Evolutionary conservation across 2,797 vertebrate genomes (phyloP).

Genomic region (Etheostoma nigrum): DNA sequence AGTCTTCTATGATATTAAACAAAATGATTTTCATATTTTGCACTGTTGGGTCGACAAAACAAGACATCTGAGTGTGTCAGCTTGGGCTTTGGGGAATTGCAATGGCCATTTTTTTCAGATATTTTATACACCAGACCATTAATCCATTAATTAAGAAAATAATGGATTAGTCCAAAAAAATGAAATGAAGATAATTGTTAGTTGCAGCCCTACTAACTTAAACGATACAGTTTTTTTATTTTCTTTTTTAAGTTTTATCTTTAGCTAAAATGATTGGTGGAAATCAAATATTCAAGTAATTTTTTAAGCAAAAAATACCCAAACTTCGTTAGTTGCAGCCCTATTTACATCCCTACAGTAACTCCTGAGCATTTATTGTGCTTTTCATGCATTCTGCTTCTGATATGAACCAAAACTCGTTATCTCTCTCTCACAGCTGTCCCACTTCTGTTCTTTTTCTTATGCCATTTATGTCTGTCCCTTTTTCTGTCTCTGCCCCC

Average conservation of each 20-base stretch:
- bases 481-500: background rate
- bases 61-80: background rate
- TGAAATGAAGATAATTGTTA: background rate
- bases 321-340: background rate
- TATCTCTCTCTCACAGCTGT: conserved; percentile 1
- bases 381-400: conserved; percentile 5
- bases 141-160: background rate
- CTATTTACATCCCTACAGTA: background rate
- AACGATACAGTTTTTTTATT: background rate
- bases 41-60: background rate
- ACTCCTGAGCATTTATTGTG: background rate
- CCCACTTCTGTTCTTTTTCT: background rate
- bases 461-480: background rate
- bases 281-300: background rate
- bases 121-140: background rate
- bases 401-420: background rate
- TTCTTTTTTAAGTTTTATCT: background rate
- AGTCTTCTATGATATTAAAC: background rate
- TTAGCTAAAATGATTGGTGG: background rate
- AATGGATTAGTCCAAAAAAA: background rate
- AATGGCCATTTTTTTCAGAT: background rate
- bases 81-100: background rate
- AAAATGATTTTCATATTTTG: background rate
- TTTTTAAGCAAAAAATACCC: no score
- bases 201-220: background rate